A percentile compares a stretch with the other conserved stretches of the same genome.
Conservation (phyloP, 2,797 vertebrate genomes). For the Sciurus vulgaris region DNA sequence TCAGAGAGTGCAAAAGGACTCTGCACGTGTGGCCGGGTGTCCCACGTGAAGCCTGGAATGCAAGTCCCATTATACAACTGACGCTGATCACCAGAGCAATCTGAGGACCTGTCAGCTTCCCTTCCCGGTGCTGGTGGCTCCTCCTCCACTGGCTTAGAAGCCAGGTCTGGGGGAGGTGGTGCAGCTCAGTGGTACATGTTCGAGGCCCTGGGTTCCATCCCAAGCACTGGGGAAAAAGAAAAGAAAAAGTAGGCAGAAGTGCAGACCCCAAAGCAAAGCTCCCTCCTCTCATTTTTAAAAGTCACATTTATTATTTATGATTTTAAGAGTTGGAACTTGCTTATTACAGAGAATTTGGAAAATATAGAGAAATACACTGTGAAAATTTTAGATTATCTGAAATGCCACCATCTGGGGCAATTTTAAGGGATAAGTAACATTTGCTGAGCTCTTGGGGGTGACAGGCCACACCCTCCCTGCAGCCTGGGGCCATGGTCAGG, state of each 20-base stretch:
- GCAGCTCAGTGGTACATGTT: neutral
- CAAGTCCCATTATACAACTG: neutral
- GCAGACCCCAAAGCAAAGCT: neutral
- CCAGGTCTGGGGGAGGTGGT: no score
- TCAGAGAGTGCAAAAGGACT: neutral
- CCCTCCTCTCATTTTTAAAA: neutral
- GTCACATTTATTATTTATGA: neutral
- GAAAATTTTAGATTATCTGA: neutral
- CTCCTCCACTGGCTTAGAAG: neutral
- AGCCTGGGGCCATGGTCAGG: neutral
- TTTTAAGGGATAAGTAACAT: no score
- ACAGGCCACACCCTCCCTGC: neutral
- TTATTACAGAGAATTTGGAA: neutral
- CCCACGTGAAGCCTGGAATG: neutral
- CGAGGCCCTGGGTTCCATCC: neutral
- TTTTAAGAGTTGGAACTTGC: neutral
- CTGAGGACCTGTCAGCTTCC: rapidly evolving
- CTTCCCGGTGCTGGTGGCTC: neutral
- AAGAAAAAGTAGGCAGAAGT: neutral
- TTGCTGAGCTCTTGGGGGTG: neutral
- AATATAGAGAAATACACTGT: neutral
- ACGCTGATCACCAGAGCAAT: neutral
- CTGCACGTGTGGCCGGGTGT: neutral
- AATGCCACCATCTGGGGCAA: neutral
- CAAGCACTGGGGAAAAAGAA: neutral